Percentiles rank a stretch among this genome's conserved stretches.
Conservation (phyloP, 2,113 vertebrate species). For the Dromaius novaehollandiae region DNA sequence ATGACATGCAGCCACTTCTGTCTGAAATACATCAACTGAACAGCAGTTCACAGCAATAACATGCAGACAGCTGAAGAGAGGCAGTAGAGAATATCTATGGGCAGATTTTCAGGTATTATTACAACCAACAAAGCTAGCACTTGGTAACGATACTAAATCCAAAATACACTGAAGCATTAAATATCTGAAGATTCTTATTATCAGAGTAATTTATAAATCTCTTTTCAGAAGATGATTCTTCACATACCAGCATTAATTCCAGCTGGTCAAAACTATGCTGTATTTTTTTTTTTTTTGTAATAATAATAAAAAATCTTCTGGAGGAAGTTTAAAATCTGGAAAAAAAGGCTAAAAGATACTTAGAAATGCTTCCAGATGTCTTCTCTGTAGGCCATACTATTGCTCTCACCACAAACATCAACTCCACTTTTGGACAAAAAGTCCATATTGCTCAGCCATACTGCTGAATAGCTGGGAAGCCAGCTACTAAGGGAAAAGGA, state of each 20-base stretch:
- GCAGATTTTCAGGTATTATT: not conserved
- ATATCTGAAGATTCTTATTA: not conserved
- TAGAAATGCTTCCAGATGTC: not conserved
- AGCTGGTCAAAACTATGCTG: not conserved
- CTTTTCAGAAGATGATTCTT: not conserved
- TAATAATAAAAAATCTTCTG: not conserved
- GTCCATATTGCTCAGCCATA: not conserved
- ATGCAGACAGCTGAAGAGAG: not conserved
- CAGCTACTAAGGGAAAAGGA: not conserved
- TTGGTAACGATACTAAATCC: not conserved
- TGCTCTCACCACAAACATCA: not conserved
- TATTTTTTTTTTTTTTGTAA: not conserved
- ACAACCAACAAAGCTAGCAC: not conserved
- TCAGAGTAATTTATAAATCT: not conserved
- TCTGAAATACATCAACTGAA: not conserved
- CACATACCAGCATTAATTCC: not conserved
- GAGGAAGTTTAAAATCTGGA: not conserved
- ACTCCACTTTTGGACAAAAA: not conserved
- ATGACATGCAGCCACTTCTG: not conserved
- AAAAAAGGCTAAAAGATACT: not conserved
- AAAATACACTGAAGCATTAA: not conserved
- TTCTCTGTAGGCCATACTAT: not conserved
- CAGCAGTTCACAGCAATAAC: not conserved
- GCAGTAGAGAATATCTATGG: not conserved
- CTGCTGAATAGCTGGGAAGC: not conserved